A percentile compares a stretch with the other conserved stretches of the same genome.
These are phyloP conservation scores for Gambusia affinis DNA, from an alignment of 2,113 vertebrate genomes.

Conservation along the genomic window DNA sequence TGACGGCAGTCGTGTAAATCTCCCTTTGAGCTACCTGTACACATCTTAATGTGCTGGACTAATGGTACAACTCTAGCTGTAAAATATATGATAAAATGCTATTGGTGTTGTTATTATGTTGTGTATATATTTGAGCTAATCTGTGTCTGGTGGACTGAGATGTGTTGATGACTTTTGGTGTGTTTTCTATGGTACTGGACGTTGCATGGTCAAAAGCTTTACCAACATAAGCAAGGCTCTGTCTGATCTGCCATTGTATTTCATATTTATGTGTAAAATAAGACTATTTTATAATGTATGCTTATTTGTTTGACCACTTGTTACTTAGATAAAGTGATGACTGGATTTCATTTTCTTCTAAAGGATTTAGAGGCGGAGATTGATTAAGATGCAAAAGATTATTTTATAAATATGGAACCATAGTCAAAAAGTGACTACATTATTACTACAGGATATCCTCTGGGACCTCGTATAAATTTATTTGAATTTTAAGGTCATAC, in stretches of 20 bases:
- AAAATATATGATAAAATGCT: constrained; percentile 63
- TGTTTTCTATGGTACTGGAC: constrained; percentile 69
- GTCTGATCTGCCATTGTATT: constrained; percentile 64
- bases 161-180: constrained; percentile 51
- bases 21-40: constrained; percentile 70
- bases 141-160: constrained; percentile 68
- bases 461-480: not conserved
- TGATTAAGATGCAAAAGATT: not conserved
- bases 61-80: constrained; percentile 66
- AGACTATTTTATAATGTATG: constrained; percentile 71
- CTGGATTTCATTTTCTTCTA: constrained; percentile 39
- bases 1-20: constrained; percentile 66
- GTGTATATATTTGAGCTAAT: constrained; percentile 74
- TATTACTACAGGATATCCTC: not conserved
- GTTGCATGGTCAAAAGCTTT: constrained; percentile 82
- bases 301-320: constrained; percentile 33
- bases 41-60: constrained; percentile 74
- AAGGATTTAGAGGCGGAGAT: constrained; percentile 36
- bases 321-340: constrained; percentile 32
- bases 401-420: not conserved
- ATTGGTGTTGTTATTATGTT: constrained; percentile 64
- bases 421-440: not conserved
- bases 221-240: constrained; percentile 67
- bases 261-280: constrained; percentile 78
- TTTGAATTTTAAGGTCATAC: too few relatives aligned